Evolutionary conservation across 1,140 invertebrate species (phyloP).

Genomic region (Spodoptera litura): DNA sequence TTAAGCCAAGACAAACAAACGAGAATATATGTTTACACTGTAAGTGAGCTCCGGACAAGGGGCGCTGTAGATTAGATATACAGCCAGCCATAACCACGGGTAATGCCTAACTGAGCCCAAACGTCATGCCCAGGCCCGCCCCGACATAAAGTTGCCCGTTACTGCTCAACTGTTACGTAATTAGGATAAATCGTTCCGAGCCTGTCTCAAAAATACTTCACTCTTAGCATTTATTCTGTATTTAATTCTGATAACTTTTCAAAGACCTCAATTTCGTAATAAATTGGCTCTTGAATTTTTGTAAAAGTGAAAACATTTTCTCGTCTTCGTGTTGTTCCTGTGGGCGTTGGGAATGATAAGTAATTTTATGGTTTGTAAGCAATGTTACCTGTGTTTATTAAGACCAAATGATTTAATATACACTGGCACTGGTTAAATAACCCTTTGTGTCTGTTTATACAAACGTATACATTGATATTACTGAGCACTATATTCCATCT

Average conservation of each 20-base stretch:
- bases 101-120: not conserved
- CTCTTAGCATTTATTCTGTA: not conserved
- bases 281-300: not conserved
- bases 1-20: too few species aligned
- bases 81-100: not conserved
- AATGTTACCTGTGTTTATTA: not conserved
- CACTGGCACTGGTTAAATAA: too few species aligned
- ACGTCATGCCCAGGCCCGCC: not conserved
- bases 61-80: not conserved
- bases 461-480: too few species aligned
- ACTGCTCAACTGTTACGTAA: slow-evolving; percentile 3
- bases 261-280: not conserved
- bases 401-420: too few species aligned
- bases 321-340: too few species aligned
- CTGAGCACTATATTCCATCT: too few species aligned
- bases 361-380: not conserved
- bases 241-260: not conserved
- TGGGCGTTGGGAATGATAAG: too few species aligned
- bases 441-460: too few species aligned
- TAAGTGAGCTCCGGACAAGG: not conserved
- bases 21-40: too few species aligned
- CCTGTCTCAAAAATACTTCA: slow-evolving; percentile 4
- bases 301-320: not conserved
- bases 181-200: slow-evolving; percentile 14
- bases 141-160: not conserved